Percentiles rank a stretch among this genome's conserved stretches.
Evolutionary conservation across 2,113 vertebrate species (phyloP).

Genomic region (Channa maculata): DNA sequence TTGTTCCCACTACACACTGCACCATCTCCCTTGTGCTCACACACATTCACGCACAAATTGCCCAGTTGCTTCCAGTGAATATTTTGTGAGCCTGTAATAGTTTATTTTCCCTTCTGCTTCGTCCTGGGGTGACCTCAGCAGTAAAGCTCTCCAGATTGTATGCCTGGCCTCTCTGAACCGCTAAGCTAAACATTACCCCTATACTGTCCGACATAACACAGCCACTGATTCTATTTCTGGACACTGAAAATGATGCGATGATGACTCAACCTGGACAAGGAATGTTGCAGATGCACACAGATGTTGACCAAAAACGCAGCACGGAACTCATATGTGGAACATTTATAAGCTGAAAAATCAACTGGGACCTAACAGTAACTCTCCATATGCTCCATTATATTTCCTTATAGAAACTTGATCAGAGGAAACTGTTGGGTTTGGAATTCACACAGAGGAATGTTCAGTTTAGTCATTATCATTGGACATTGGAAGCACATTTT

Average conservation of each 20-base stretch:
- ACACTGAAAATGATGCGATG: not conserved
- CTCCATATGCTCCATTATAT: constrained; percentile 13
- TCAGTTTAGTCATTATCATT: constrained; percentile 34
- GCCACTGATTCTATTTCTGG: constrained; percentile 41
- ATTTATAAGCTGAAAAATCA: constrained; percentile 9
- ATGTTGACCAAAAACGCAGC: not conserved
- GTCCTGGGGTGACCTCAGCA: constrained; percentile 65
- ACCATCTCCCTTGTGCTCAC: constrained; percentile 22
- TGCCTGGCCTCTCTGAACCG: constrained; percentile 25
- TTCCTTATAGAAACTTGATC: constrained; percentile 30
- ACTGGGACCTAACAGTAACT: constrained; percentile 2
- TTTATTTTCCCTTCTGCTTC: constrained; percentile 64
- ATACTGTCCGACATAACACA: constrained; percentile 35
- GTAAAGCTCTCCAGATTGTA: constrained; percentile 37
- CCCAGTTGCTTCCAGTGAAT: constrained; percentile 42
- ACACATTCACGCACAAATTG: constrained; percentile 24
- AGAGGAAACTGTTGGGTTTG: constrained; percentile 55
- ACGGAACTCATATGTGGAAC: not conserved
- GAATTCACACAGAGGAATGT: constrained; percentile 27
- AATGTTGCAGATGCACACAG: constrained; percentile 14
- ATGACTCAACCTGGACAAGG: constrained; percentile 26
- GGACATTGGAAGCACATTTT: constrained; percentile 34
- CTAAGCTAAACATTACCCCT: constrained; percentile 33
- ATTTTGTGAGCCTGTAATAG: constrained; percentile 57
- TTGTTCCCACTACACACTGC: constrained; percentile 53